These are phyloP conservation scores for Pycnonotus jocosus DNA, from an alignment of 2,113 vertebrate species.

Conservation along the genomic window DNA sequence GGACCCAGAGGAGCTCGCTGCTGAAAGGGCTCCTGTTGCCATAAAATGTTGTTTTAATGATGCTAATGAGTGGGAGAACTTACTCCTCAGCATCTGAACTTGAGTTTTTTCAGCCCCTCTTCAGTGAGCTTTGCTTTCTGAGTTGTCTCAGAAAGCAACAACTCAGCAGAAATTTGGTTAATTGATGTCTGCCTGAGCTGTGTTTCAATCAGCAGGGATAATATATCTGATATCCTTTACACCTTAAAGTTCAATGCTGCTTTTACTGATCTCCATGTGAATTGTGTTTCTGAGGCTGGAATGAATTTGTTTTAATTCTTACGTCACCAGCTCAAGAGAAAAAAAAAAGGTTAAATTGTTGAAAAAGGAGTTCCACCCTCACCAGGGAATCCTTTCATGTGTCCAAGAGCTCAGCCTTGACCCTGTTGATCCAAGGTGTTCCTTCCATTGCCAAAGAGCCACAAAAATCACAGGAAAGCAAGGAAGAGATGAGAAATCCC, in stretches of 20 bases:
- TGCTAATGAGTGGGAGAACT: not conserved
- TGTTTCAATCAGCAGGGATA: not conserved
- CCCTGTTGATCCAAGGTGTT: not conserved
- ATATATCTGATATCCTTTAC: not conserved
- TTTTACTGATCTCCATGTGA: fast-evolving
- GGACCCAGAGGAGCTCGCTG: not conserved
- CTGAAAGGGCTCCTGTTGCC: not conserved
- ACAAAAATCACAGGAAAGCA: fast-evolving
- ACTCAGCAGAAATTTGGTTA: not conserved
- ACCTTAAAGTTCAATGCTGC: not conserved
- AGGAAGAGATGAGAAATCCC: too few species aligned
- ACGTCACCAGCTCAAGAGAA: not conserved
- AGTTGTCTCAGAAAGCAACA: not conserved
- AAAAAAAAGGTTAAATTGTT: not conserved
- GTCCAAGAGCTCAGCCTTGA: not conserved
- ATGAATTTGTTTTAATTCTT: not conserved
- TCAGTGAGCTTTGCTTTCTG: not conserved
- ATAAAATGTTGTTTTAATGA: not conserved
- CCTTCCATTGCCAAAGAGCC: not conserved
- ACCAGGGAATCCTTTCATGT: fast-evolving
- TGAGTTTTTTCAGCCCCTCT: not conserved
- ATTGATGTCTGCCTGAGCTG: not conserved
- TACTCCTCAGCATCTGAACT: not conserved
- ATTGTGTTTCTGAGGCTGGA: not conserved
- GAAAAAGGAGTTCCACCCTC: not conserved